Percentiles rank a stretch among this genome's conserved stretches.
Evolutionary conservation across 1,140 invertebrate genomes (phyloP).

Genomic region (Apis mellifera): Amel_HAv3.1 CM009931.2:2031001-2031500

Average conservation of each 20-base stretch:
- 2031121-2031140: too few species aligned
- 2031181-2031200: too few species aligned
- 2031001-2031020: too few species aligned
- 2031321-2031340: background rate
- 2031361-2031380: background rate
- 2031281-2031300: background rate
- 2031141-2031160: too few species aligned
- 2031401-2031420: background rate
- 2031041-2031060: too few species aligned
- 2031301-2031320: background rate
- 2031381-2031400: background rate
- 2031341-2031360: background rate
- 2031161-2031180: too few species aligned
- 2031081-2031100: too few species aligned
- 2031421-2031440: too few species aligned
- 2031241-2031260: background rate
- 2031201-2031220: background rate
- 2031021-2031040: too few species aligned
- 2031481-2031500: background rate
- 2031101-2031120: too few species aligned
- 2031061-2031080: too few species aligned
- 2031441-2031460: background rate
- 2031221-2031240: background rate
- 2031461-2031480: background rate
- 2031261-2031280: background rate